Conservation (phyloP, 2,888 invertebrate genomes). For the Iselma pallidipennis region DNA sequence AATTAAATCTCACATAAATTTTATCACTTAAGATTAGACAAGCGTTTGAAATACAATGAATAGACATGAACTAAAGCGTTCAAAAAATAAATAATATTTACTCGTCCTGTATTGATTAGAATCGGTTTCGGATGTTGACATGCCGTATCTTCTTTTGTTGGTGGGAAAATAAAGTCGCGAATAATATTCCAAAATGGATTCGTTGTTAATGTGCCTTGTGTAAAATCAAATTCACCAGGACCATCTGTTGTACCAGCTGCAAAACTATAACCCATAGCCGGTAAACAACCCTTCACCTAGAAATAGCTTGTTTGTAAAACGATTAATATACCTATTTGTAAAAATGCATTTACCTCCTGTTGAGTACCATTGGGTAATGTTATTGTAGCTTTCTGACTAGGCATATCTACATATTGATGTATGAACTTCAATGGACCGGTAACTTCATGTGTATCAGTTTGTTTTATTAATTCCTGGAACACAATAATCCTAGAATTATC, state of each 20-base stretch:
- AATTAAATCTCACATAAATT: no score
- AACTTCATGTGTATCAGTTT: constrained; percentile 66
- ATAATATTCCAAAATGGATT: constrained; percentile 88
- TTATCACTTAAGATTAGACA: no score
- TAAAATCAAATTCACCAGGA: constrained; percentile 82
- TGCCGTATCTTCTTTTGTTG: constrained; percentile 69
- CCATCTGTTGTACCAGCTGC: constrained; percentile 92
- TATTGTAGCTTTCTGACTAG: constrained; percentile 64
- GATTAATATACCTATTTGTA: neutral
- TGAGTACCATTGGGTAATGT: constrained; percentile 62
- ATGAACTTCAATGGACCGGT: constrained; percentile 73
- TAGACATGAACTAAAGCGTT: no score
- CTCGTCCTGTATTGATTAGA: constrained; percentile 83
- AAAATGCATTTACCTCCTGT: constrained; percentile 54
- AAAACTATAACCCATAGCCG: constrained; percentile 95
- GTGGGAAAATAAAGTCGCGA: constrained; percentile 74
- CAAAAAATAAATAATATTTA: no score
- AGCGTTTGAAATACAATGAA: no score
- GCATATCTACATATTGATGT: constrained; percentile 88
- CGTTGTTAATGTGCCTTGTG: constrained; percentile 76
- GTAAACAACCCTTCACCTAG: constrained; percentile 75
- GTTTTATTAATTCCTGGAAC: no score
- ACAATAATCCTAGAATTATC: constrained; percentile 57
- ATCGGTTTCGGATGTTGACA: constrained; percentile 92
- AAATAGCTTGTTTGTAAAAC: no score